Conservation (phyloP, 2,888 invertebrate species). For the Baccha elongata region DNA sequence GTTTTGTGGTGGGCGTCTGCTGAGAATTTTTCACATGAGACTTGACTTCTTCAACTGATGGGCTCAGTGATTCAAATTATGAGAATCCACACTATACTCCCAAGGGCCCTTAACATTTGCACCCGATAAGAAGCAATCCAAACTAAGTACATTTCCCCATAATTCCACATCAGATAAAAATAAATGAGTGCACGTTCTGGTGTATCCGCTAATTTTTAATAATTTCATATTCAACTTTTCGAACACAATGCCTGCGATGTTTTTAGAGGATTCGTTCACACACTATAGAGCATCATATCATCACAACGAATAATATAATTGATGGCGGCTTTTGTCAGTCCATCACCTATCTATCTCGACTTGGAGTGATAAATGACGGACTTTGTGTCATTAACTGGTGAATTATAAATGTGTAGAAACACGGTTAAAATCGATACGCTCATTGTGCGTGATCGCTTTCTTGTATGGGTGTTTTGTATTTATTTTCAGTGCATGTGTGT, state of each 20-base stretch:
- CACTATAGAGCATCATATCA: conserved; percentile 55
- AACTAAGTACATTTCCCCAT: conserved; percentile 65
- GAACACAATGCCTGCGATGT: conserved; percentile 43
- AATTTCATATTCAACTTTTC: conserved; percentile 62
- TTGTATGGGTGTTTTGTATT: conserved; percentile 32
- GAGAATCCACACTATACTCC: conserved; percentile 55
- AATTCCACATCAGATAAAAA: conserved; percentile 35
- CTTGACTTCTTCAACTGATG: conserved; percentile 43
- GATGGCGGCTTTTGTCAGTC: conserved; percentile 70
- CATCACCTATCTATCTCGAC: conserved; percentile 52
- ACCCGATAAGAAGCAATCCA: conserved; percentile 72
- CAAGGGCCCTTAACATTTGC: conserved; percentile 64
- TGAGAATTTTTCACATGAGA: conserved; percentile 60
- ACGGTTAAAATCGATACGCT: conserved; percentile 69
- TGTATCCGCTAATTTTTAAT: conserved; percentile 70
- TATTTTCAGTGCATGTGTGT: conserved; percentile 33
- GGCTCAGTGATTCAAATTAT: conserved; percentile 37
- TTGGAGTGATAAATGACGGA: conserved; percentile 70
- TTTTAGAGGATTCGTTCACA: conserved; percentile 63
- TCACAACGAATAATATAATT: conserved; percentile 70
- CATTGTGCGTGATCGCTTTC: conserved; percentile 53
- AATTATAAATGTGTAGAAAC: conserved; percentile 67
- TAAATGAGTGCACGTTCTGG: conserved; percentile 49
- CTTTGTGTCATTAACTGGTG: conserved; percentile 71
- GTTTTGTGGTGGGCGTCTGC: conserved; percentile 58